phyloP scores from a whole-genome alignment of 2,113 vertebrate species.

The Indri indri region DNA sequence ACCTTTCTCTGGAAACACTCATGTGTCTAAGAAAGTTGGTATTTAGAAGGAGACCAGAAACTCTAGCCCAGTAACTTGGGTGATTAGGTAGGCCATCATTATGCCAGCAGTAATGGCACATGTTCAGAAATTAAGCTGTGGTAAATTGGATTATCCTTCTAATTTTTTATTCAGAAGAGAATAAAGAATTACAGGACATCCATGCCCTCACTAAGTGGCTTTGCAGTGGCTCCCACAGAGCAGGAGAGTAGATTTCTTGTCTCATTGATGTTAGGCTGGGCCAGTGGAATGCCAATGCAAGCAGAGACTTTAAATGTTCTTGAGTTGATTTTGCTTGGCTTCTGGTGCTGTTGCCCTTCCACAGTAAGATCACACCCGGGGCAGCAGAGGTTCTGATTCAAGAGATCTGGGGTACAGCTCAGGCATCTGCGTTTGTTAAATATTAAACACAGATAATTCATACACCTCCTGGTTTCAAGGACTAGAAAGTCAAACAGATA shows the following conservation, averaged over 20 bases:
- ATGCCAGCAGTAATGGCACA: neutral
- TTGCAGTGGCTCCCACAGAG: neutral
- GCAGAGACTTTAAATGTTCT: neutral
- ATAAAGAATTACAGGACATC: neutral
- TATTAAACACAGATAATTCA: neutral
- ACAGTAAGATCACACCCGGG: neutral
- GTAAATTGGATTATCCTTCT: neutral
- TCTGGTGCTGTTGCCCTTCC: neutral
- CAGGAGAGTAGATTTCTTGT: neutral
- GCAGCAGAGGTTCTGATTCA: neutral
- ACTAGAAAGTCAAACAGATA: neutral
- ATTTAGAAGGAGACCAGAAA: neutral
- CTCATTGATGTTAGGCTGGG: neutral
- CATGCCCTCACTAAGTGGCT: neutral
- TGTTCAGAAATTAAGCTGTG: neutral
- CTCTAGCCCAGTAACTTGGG: neutral
- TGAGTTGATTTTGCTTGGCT: neutral
- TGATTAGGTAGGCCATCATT: neutral
- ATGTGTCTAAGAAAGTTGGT: neutral
- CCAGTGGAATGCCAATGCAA: neutral
- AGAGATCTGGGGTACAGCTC: neutral
- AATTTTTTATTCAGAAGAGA: neutral
- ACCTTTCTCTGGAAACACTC: neutral
- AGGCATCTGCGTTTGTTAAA: neutral
- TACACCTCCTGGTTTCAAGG: neutral